Evolutionary conservation across 2,113 vertebrate genomes (phyloP).

Genomic region (Silurus glanis): DNA sequence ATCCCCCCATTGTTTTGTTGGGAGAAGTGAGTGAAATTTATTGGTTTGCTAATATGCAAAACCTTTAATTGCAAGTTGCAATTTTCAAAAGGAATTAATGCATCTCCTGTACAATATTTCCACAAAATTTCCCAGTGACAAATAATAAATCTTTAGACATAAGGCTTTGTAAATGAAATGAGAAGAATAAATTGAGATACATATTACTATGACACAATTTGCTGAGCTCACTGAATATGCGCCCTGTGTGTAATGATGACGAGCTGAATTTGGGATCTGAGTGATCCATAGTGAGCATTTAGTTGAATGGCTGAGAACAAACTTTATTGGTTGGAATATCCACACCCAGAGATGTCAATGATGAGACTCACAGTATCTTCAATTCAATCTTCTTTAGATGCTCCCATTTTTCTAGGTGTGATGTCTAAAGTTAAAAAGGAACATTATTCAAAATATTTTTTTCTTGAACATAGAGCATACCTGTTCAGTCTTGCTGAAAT

Average conservation of each 20-base stretch:
- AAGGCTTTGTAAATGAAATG: neutral
- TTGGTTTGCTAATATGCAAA: neutral
- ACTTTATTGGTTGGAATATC: neutral
- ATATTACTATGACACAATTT: neutral
- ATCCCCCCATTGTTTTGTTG: neutral
- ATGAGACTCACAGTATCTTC: neutral
- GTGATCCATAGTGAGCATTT: neutral
- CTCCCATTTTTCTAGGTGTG: neutral
- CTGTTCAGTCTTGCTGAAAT: neutral
- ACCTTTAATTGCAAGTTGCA: neutral
- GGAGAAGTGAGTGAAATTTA: neutral
- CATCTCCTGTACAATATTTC: neutral
- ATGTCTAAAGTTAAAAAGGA: neutral
- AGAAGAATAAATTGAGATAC: neutral
- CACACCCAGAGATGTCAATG: neutral
- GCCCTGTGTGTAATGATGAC: neutral
- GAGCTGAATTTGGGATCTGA: neutral
- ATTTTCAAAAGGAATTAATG: neutral
- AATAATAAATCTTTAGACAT: neutral
- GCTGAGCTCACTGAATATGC: neutral
- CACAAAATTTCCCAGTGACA: neutral
- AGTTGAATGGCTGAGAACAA: neutral
- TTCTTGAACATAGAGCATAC: neutral
- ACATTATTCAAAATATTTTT: neutral
- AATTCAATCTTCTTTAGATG: neutral